Evolutionary conservation across 2,888 invertebrate genomes (phyloP).

Genomic region (Mesopsocus fuscifrons): DNA sequence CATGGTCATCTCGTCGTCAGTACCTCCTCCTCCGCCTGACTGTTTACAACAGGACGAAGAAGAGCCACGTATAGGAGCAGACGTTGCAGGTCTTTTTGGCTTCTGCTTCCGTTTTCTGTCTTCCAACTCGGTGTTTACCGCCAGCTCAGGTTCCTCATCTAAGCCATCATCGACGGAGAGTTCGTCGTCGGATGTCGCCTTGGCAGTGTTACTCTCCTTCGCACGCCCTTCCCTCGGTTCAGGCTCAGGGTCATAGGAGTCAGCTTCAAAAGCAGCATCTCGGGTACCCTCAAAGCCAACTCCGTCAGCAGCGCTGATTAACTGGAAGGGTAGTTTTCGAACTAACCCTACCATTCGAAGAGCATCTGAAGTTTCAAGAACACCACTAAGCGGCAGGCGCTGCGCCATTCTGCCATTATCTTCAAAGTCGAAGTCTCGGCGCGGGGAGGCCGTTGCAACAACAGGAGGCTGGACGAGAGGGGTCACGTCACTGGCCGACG

Average conservation of each 20-base stretch:
- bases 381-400: background rate
- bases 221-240: background rate
- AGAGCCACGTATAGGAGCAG: background rate
- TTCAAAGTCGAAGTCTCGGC: too few species aligned
- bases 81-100: background rate
- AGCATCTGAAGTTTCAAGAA: background rate
- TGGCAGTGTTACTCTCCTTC: background rate
- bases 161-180: too few species aligned
- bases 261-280: background rate
- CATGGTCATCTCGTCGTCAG: constrained; percentile 1
- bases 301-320: background rate
- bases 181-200: background rate
- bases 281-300: background rate
- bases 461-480: background rate
- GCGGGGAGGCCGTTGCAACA: background rate
- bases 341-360: constrained; percentile 1
- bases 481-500: background rate
- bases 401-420: background rate
- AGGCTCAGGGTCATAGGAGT: background rate
- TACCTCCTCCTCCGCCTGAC: background rate
- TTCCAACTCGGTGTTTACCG: background rate
- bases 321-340: background rate
- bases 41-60: constrained; percentile 4
- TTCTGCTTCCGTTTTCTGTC: background rate
- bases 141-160: background rate